A percentile compares a stretch with the other conserved stretches of the same genome.
These are phyloP conservation scores for Petaurus breviceps DNA, from an alignment of 2,113 vertebrate species.

Conservation along the genomic window DNA sequence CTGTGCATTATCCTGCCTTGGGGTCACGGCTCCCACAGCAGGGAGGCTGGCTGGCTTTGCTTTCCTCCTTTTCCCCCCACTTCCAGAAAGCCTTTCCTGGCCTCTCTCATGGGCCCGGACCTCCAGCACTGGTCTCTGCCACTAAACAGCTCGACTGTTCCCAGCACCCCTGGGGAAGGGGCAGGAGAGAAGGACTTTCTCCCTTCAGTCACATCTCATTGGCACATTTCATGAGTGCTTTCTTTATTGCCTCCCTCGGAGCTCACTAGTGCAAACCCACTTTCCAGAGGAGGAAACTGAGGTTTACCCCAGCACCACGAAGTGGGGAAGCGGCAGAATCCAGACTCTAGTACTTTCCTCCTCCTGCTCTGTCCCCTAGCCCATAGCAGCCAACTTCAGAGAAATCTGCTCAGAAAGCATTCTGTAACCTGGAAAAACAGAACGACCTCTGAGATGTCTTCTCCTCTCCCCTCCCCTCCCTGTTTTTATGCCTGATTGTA, in stretches of 20 bases:
- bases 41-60: too few relatives aligned
- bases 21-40: too few relatives aligned
- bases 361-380: conserved; percentile 33
- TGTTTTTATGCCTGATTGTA: conserved; percentile 55
- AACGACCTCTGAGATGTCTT: conserved; percentile 63
- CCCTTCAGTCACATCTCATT: background rate
- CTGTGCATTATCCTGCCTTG: too few relatives aligned
- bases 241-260: background rate
- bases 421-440: conserved; percentile 50
- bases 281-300: background rate
- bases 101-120: background rate
- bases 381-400: conserved; percentile 41
- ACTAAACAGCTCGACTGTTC: too few relatives aligned
- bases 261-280: too few relatives aligned
- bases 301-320: conserved; percentile 3
- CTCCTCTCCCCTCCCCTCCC: background rate
- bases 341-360: conserved; percentile 16
- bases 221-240: background rate
- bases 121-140: too few relatives aligned
- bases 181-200: background rate
- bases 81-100: background rate
- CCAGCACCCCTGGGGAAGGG: too few relatives aligned
- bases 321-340: conserved; percentile 22
- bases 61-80: background rate
- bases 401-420: conserved; percentile 40